A percentile compares a stretch with the other conserved stretches of the same genome.
phyloP scores from a whole-genome alignment of 2,113 vertebrate species.

The Rhabdomys dilectus region DNA sequence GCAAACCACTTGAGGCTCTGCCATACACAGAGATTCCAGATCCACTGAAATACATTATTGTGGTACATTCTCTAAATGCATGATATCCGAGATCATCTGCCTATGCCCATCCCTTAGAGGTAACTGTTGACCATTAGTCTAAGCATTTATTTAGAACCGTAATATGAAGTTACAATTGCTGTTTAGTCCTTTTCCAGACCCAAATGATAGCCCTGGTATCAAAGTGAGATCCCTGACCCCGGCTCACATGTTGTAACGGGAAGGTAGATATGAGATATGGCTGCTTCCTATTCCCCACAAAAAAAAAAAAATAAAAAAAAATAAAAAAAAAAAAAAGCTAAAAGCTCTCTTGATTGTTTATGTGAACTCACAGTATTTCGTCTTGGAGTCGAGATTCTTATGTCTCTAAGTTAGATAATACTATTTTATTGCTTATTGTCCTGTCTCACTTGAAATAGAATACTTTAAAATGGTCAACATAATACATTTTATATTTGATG shows the following conservation, averaged over 20 bases:
- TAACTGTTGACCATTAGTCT: neutral
- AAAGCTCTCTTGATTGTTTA: neutral
- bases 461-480: neutral
- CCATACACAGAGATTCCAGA: neutral
- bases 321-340: neutral
- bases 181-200: neutral
- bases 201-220: neutral
- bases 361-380: neutral
- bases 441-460: too few relatives aligned
- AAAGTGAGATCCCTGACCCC: neutral
- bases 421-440: neutral
- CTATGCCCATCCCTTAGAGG: neutral
- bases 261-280: neutral
- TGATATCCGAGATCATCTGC: neutral
- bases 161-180: neutral
- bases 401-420: neutral
- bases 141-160: neutral
- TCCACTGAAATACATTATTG: constrained; percentile 47
- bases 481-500: neutral
- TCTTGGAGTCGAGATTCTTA: neutral
- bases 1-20: neutral
- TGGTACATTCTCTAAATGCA: neutral
- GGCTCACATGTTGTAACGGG: neutral
- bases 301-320: too few relatives aligned
- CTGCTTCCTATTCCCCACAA: neutral